Evolutionary conservation across 2,888 invertebrate genomes (phyloP).

Genomic region (Eupithecia tripunctaria): DNA sequence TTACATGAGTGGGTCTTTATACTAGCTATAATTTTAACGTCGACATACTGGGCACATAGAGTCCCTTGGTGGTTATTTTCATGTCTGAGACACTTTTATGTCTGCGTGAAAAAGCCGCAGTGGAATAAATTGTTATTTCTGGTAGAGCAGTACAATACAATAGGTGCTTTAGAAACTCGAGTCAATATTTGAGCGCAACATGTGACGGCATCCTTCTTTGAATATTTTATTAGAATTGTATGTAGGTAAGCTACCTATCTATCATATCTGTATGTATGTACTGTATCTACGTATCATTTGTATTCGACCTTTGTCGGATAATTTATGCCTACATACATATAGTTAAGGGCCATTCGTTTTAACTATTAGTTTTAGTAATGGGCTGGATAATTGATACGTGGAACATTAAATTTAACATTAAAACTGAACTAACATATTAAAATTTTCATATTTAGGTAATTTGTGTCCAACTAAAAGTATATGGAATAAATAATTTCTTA

Average conservation of each 20-base stretch:
- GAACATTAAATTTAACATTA: not conserved
- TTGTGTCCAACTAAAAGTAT: not conserved
- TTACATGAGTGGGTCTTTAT: slow-evolving; percentile 52
- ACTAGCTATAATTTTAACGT: slow-evolving; percentile 47
- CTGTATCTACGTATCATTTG: not conserved
- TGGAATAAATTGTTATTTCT: slow-evolving; percentile 37
- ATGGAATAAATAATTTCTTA: not conserved
- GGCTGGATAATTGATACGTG: not conserved
- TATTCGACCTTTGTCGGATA: slow-evolving; percentile 20
- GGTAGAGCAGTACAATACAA: slow-evolving; percentile 33
- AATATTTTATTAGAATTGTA: slow-evolving; percentile 4
- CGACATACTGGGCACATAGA: slow-evolving; percentile 34
- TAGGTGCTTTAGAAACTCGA: slow-evolving; percentile 33
- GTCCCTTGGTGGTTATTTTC: slow-evolving; percentile 30
- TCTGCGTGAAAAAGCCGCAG: slow-evolving; percentile 30
- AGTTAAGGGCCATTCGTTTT: not conserved
- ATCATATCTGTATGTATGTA: not conserved
- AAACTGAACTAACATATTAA: not conserved
- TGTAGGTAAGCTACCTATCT: not conserved
- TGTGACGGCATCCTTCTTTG: slow-evolving; percentile 26
- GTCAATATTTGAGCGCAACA: slow-evolving; percentile 33
- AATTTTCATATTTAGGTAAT: not conserved
- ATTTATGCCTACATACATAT: not conserved
- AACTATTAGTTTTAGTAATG: not conserved
- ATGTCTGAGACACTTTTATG: slow-evolving; percentile 34